Evolutionary conservation across 2,888 invertebrate species (phyloP), one percentile per base, ranked within the genome.

Genomic region (Tillus elongatus): DNA sequence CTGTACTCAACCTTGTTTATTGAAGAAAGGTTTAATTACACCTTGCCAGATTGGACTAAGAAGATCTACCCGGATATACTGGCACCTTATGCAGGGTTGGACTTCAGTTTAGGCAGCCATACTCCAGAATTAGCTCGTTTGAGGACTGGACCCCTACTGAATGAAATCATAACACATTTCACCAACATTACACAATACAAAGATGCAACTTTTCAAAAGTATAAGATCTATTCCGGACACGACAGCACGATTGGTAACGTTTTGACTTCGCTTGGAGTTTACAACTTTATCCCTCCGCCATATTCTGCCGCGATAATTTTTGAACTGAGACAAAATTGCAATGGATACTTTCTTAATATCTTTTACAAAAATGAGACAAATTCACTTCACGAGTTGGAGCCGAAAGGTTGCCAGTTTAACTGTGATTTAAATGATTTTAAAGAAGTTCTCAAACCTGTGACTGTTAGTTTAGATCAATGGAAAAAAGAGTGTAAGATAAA

Each of bases 241-340:
- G 91, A 92, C 57, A 73, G 79, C 1, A 90, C 85, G 0, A 65
- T 92, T 9, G 82, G 80, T 0, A 81, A 75, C 52, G 51, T 90
- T 16, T 67, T 91, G 2, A 80, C 79, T 57, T 71, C 81, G 0
- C 61, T 91, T 10, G 74, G 74, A 9, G 47, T 87, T n/a, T 90
- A 74, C 50, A 72, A 82, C 43, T 64, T 69, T 4, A 78, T 78
- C 42, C 75, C 74, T 45, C 86, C 86, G 0, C 73, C 74, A 0
- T 86, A 81, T 47, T 67, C 78, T 0, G 72, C 84, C 1, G 72
- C 79, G 2, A 62, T 90, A 14, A 57, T 89, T 24, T 57, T 88
- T 30, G 90, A 91, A 59, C 65, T 90, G 3, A 68, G 75, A 32
- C 53, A 66, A 8, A 59, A 66, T 35, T n/a, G n/a, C n/a, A 41